Conservation (phyloP, 2,113 vertebrate genomes). For the Microcebus ravelobensis region DNA sequence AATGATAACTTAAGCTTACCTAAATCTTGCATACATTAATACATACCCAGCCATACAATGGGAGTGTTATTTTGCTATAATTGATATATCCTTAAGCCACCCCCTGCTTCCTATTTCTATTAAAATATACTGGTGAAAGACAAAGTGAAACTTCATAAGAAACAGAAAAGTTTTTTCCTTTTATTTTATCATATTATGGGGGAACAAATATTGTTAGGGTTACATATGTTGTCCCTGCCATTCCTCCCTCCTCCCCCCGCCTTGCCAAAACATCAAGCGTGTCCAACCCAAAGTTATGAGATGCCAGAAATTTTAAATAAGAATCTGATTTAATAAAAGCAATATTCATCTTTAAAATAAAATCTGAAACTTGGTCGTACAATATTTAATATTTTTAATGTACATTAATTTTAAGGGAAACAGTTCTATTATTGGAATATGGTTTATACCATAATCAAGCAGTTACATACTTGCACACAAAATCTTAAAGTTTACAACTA, state of each 20-base stretch:
- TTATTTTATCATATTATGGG: too few species aligned
- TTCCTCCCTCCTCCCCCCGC: too few species aligned
- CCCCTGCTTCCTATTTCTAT: not conserved
- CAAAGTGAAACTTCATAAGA: not conserved
- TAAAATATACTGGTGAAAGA: constrained; percentile 14
- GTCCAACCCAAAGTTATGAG: not conserved
- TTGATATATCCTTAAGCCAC: not conserved
- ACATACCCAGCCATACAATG: not conserved
- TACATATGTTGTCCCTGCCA: too few species aligned
- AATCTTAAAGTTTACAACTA: not conserved
- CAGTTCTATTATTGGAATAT: not conserved
- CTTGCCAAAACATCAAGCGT: too few species aligned
- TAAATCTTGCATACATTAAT: not conserved
- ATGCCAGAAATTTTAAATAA: constrained; percentile 22
- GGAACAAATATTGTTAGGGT: too few species aligned
- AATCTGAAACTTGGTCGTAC: not conserved
- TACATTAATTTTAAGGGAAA: constrained; percentile 1
- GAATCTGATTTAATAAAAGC: constrained; percentile 32
- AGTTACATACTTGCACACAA: not conserved
- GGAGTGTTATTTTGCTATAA: not conserved
- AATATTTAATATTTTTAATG: constrained; percentile 32
- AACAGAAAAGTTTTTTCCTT: not conserved
- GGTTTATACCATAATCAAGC: not conserved
- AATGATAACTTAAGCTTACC: not conserved
- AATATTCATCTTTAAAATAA: constrained; percentile 33